Conservation (phyloP, 2,113 vertebrate species). For the Diadophis punctatus region DNA sequence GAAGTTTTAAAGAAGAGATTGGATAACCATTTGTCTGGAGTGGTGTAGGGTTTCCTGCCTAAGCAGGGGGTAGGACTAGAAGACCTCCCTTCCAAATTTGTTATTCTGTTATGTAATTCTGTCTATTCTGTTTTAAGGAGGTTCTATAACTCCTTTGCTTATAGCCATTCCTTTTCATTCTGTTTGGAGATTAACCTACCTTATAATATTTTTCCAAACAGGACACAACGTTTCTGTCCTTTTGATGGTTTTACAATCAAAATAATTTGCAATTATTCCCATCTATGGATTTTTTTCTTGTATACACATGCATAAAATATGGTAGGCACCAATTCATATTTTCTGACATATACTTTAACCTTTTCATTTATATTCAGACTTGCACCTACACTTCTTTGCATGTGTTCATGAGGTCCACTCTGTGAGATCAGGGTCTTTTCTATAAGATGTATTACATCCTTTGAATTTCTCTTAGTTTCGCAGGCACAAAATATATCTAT, state of each 20-base stretch:
- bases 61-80: too few relatives aligned
- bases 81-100: too few relatives aligned
- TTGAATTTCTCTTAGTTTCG: not conserved
- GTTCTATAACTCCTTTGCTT: not conserved
- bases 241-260: too few relatives aligned
- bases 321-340: not conserved
- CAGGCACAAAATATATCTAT: not conserved
- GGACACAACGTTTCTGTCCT: not conserved
- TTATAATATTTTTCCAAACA: not conserved
- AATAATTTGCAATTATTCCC: not conserved
- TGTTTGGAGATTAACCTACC: not conserved
- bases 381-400: not conserved
- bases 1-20: too few relatives aligned
- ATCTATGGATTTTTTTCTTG: not conserved
- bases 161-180: not conserved
- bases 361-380: not conserved
- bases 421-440: not conserved
- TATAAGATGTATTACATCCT: not conserved
- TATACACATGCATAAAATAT: not conserved
- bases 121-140: not conserved
- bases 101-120: not conserved
- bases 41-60: too few relatives aligned
- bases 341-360: not conserved
- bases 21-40: too few relatives aligned
- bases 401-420: not conserved